Percentiles rank a stretch among this genome's conserved stretches.
Evolutionary conservation across 1,140 invertebrate species (phyloP).

Genomic region (Aricia agestis): DNA sequence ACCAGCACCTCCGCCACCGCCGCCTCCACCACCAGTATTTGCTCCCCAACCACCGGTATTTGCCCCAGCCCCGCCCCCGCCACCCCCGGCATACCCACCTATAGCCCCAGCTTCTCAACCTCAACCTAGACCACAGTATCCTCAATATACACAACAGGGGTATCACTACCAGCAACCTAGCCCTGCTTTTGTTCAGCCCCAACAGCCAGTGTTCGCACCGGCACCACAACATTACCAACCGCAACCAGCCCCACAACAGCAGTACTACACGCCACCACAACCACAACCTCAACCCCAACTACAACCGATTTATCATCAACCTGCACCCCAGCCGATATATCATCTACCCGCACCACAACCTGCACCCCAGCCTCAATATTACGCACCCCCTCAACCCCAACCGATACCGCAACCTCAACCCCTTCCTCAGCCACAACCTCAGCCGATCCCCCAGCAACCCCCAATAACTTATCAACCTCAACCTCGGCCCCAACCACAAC

Average conservation of each 20-base stretch:
- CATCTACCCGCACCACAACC: constrained; percentile 6
- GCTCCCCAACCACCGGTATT: constrained; percentile 14
- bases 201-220: constrained; percentile 9
- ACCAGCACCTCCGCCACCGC: constrained; percentile 6
- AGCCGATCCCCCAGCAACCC: constrained; percentile 9
- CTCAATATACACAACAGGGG: background rate
- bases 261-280: constrained; percentile 26
- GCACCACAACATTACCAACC: constrained; percentile 20
- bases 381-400: constrained; percentile 23
- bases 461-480: constrained; percentile 22
- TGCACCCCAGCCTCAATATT: constrained; percentile 19
- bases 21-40: constrained; percentile 17
- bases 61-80: constrained; percentile 5
- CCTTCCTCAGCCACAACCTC: constrained; percentile 28
- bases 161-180: constrained; percentile 17
- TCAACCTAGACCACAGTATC: constrained; percentile 6
- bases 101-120: constrained; percentile 21
- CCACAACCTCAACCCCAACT: constrained; percentile 29
- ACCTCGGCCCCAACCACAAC: constrained; percentile 28
- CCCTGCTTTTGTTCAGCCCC: constrained; percentile 22
- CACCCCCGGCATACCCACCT: constrained; percentile 14
- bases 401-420: constrained; percentile 24
- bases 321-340: constrained; percentile 17
- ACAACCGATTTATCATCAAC: constrained; percentile 26
- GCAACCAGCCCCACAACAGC: constrained; percentile 33